phyloP scores from a whole-genome alignment of 1,140 invertebrate genomes.

The Penaeus japonicus region DNA sequence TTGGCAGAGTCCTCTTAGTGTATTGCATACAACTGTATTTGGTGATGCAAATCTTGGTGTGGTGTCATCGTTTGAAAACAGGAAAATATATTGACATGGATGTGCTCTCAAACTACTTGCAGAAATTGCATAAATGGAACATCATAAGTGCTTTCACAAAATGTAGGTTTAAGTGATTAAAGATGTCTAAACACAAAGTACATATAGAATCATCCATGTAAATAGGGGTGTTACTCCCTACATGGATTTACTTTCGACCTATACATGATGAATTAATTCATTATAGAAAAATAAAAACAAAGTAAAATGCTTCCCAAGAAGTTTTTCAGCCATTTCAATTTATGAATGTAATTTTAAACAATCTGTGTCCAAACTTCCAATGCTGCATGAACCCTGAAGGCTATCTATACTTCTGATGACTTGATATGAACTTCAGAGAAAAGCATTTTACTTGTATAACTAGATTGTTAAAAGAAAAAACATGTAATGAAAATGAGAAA shows the following conservation, averaged over 20 bases:
- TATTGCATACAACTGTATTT: neutral
- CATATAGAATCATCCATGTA: constrained; percentile 46
- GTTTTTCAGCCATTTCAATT: constrained; percentile 28
- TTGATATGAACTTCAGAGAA: neutral
- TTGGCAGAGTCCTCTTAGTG: too few species aligned
- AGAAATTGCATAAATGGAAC: constrained; percentile 46
- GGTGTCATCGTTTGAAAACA: neutral
- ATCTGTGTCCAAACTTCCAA: neutral
- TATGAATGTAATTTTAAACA: constrained; percentile 24
- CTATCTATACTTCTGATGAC: neutral
- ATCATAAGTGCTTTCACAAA: constrained; percentile 56
- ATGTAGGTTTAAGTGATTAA: constrained; percentile 46
- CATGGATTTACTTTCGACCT: constrained; percentile 7
- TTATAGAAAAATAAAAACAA: constrained; percentile 7
- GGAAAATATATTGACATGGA: neutral
- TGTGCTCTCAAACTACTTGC: constrained; percentile 41
- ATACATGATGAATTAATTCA: neutral
- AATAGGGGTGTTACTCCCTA: constrained; percentile 19
- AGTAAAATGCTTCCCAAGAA: constrained; percentile 30
- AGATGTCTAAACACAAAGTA: constrained; percentile 53
- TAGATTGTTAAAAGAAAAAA: neutral
- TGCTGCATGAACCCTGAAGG: neutral
- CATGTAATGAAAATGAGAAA: neutral
- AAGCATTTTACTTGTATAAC: neutral
- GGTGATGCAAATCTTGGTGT: neutral